Percentiles rank a stretch among this genome's conserved stretches.
These are phyloP conservation scores for Lagorchestes hirsutus DNA, from an alignment of 2,797 vertebrate genomes.

Conservation along the genomic window DNA sequence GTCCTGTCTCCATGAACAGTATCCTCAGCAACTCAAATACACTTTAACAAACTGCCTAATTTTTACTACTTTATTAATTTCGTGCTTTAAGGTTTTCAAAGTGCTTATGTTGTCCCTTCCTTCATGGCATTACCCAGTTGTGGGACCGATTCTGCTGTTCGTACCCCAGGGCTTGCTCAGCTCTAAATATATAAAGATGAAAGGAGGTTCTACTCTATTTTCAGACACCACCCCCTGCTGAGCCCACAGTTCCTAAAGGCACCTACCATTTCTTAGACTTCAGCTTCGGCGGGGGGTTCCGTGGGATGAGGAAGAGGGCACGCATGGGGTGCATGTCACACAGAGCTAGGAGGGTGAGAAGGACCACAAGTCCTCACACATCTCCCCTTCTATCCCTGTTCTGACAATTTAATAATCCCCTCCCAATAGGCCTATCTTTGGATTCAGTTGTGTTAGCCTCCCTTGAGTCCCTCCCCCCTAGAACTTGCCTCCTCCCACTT, in stretches of 20 bases:
- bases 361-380: not conserved
- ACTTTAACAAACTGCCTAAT: not conserved
- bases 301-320: conserved; percentile 95
- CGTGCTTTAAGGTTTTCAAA: not conserved
- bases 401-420: not conserved
- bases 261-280: conserved; percentile 97
- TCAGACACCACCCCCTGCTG: not conserved
- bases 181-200: not conserved
- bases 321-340: conserved; percentile 98
- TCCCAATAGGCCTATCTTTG: not conserved
- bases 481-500: not conserved
- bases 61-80: not conserved
- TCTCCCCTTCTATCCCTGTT: not conserved
- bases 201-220: not conserved
- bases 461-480: not conserved
- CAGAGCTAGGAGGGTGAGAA: conserved; percentile 85
- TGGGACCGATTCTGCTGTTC: not conserved
- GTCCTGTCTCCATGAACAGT: not conserved
- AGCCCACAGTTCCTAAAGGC: not conserved
- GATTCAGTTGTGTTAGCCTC: not conserved
- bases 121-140: not conserved
- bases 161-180: not conserved
- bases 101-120: not conserved
- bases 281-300: conserved; percentile 95
- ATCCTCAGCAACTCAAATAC: not conserved